These are phyloP conservation scores for Hemitrygon akajei DNA, from an alignment of 2,797 vertebrate genomes.

Conservation along the genomic window DNA sequence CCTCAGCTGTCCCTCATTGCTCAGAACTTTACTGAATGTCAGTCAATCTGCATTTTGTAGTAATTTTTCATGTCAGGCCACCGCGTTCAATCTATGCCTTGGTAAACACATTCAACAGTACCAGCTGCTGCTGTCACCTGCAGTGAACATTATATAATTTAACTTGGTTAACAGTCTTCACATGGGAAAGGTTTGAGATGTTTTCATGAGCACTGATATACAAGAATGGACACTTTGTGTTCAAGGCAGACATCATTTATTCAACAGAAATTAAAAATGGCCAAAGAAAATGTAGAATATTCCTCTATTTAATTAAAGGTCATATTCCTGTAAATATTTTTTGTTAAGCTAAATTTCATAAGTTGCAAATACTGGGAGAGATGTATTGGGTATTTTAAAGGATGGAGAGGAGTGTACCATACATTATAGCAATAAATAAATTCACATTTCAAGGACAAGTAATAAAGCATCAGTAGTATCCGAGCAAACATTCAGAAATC, in stretches of 20 bases:
- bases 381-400: too few relatives aligned
- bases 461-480: too few relatives aligned
- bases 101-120: slow-evolving; percentile 17
- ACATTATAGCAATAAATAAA: too few relatives aligned
- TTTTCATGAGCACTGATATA: background rate
- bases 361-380: too few relatives aligned
- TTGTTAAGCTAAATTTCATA: too few relatives aligned
- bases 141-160: background rate
- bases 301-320: too few relatives aligned
- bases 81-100: background rate
- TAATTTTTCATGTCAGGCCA: slow-evolving; percentile 15
- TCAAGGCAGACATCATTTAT: background rate
- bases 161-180: background rate
- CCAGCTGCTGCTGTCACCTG: slow-evolving; percentile 12
- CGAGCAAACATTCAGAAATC: too few relatives aligned
- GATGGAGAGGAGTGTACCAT: too few relatives aligned
- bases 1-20: background rate
- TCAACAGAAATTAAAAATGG: background rate
- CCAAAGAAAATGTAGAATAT: background rate
- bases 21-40: background rate
- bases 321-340: too few relatives aligned
- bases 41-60: background rate
- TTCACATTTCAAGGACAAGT: too few relatives aligned
- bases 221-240: background rate
- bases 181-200: background rate